These are phyloP conservation scores for Anguilla anguilla DNA, from an alignment of 2,797 vertebrate genomes.

Conservation along the genomic window DNA sequence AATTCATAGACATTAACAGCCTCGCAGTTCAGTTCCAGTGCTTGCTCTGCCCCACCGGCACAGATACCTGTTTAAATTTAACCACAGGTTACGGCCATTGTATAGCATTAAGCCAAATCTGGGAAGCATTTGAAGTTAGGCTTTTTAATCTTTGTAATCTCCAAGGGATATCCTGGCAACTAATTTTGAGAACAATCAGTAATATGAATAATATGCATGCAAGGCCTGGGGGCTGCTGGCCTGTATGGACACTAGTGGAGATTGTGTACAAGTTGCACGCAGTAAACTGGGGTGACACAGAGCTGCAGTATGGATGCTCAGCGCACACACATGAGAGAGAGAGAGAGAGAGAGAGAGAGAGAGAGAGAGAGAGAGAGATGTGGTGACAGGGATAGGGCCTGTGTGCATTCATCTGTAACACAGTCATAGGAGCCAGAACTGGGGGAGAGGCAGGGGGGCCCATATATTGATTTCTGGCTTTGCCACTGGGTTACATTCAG, in stretches of 20 bases:
- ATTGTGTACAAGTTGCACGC: neutral
- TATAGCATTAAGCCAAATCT: slow-evolving; percentile 60
- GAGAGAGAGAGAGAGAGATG: too few relatives aligned
- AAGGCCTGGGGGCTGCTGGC: slow-evolving; percentile 54
- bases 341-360: too few relatives aligned
- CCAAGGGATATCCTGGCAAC: slow-evolving; percentile 75
- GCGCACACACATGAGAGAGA: neutral
- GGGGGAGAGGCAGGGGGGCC: too few relatives aligned
- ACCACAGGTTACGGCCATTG: slow-evolving; percentile 55
- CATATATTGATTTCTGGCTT: too few relatives aligned
- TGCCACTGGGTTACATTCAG: too few relatives aligned
- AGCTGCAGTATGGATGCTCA: neutral
- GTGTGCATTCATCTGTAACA: neutral
- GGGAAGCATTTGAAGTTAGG: slow-evolving; percentile 72
- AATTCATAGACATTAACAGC: neutral
- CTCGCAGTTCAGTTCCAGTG: neutral
- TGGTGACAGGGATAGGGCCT: neutral
- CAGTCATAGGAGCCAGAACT: neutral
- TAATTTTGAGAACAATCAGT: slow-evolving; percentile 74
- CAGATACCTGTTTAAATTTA: slow-evolving; percentile 23
- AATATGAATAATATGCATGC: slow-evolving; percentile 75
- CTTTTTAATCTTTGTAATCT: slow-evolving; percentile 72
- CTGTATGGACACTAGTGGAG: slow-evolving; percentile 35
- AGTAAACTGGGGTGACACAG: neutral
- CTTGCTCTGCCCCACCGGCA: neutral